Evolutionary conservation across 2,888 invertebrate genomes (phyloP).

Genomic region (Emmelina monodactyla): DNA sequence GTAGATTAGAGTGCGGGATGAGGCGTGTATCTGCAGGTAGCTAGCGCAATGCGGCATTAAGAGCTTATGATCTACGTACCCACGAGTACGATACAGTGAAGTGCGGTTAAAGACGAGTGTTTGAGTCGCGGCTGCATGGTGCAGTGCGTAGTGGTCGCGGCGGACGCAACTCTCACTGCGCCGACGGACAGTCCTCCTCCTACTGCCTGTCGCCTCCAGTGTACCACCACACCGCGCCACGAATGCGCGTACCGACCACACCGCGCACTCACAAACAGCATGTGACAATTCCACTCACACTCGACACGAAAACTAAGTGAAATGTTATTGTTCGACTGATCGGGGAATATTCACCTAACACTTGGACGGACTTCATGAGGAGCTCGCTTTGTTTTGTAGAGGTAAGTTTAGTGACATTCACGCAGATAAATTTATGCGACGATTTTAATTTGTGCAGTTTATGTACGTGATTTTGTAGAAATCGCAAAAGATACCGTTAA

Average conservation of each 20-base stretch:
- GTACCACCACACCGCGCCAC: slow-evolving; percentile 36
- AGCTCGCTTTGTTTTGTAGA: slow-evolving; percentile 34
- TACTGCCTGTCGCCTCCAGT: slow-evolving; percentile 45
- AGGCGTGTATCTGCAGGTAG: slow-evolving; percentile 18
- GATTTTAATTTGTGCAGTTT: neutral
- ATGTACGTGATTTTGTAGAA: neutral
- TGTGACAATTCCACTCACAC: too few species aligned
- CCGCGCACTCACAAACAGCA: too few species aligned
- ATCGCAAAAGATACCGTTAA: too few species aligned
- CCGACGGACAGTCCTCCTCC: slow-evolving; percentile 56
- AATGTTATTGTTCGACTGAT: slow-evolving; percentile 49
- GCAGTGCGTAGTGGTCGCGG: slow-evolving; percentile 18
- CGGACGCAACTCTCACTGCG: slow-evolving; percentile 58
- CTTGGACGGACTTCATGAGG: slow-evolving; percentile 48
- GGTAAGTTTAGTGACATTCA: slow-evolving; percentile 28
- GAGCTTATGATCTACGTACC: too few species aligned
- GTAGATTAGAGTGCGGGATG: slow-evolving; percentile 14
- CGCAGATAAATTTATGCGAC: slow-evolving; percentile 5
- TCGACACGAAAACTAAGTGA: slow-evolving; percentile 48
- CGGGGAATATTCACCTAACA: slow-evolving; percentile 25
- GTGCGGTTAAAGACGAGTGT: neutral
- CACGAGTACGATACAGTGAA: too few species aligned
- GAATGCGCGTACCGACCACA: slow-evolving; percentile 34
- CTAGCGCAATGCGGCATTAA: slow-evolving; percentile 17
- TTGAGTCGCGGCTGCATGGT: slow-evolving; percentile 19